These are phyloP conservation scores for Caiman crocodilus DNA, from an alignment of 2,797 vertebrate genomes.

Conservation along the genomic window DNA sequence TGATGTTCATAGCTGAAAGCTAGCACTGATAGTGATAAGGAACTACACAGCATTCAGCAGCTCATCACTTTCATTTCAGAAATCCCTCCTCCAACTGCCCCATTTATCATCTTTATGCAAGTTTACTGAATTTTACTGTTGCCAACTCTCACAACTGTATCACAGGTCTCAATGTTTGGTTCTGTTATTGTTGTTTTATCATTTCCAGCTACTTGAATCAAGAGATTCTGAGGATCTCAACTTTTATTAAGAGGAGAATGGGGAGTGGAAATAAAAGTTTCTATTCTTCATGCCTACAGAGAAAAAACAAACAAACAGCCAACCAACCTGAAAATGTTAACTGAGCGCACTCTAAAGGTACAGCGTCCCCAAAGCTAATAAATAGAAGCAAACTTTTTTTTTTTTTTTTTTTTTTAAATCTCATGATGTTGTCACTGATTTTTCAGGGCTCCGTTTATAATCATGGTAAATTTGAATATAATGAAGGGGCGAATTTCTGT, in stretches of 20 bases:
- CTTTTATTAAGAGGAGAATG: background rate
- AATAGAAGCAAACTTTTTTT: background rate
- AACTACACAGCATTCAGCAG: background rate
- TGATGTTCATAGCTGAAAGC: background rate
- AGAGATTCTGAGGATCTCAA: background rate
- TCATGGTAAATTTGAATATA: background rate
- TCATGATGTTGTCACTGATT: background rate
- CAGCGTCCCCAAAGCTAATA: background rate
- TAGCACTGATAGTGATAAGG: background rate
- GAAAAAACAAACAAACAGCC: background rate
- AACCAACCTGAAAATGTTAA: background rate
- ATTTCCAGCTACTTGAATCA: background rate
- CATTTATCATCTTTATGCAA: slow-evolving; percentile 2
- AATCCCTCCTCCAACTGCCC: background rate
- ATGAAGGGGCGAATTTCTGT: background rate
- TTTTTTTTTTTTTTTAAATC: background rate
- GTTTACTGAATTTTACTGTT: background rate
- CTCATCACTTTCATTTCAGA: slow-evolving; percentile 18
- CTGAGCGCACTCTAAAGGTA: background rate
- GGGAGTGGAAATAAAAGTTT: background rate
- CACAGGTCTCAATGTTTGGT: background rate
- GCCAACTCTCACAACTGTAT: background rate
- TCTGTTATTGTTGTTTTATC: background rate
- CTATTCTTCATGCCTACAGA: background rate
- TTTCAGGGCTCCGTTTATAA: background rate